Evolutionary conservation across 92 coral and sea anemone genomes (phyloP), one percentile per base, ranked within the genome.

Genomic region (Bergia sp.): DNA sequence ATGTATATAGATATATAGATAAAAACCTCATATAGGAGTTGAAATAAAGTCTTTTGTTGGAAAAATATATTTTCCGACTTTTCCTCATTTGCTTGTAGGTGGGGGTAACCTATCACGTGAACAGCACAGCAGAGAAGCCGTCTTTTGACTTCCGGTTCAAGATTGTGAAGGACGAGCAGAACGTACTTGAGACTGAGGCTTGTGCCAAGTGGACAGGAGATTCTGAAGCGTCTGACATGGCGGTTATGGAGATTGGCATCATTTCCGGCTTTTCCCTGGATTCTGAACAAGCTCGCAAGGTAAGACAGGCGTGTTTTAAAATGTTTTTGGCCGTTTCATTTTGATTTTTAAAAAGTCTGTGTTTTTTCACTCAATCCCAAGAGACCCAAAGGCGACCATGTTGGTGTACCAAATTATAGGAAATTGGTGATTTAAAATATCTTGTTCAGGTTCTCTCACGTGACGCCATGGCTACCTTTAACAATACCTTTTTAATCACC

Each of bases 181-280:
- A 92, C 72, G 88, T 80, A 73, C 84, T 97, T 43, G 93, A 91
- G 88, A 77, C 96, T 1, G 78, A 82, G 87, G 93, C 99, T 40
- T 97, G 99, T 90, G 96, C 98, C 53, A 92, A 39, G 85, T 97
- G 96, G 95, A 80, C 87, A 53, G 98, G 94, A 7, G 93, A 91
- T 0, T 94, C 93, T 0, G 90, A 89, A 10, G 77, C 89, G 47
- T 97, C 99, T 13, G 97, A 92, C 78, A 97, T 97, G 99, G 97
- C 95, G 18, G 96, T 97, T 58, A 92, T 97, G 95, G 99, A 97
- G 88, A 89, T 97, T 29, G 98, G 95, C 65, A 87, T 93, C 8
- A 91, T 92, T 47, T 94, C 98, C 0, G 99, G 99, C 23, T 97
- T 97, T 50, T 80, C 89, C 9, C 82, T 95, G 53, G 94, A 92